phyloP scores from a whole-genome alignment of 2,797 vertebrate species.

The Knipowitschia caucasica region DNA sequence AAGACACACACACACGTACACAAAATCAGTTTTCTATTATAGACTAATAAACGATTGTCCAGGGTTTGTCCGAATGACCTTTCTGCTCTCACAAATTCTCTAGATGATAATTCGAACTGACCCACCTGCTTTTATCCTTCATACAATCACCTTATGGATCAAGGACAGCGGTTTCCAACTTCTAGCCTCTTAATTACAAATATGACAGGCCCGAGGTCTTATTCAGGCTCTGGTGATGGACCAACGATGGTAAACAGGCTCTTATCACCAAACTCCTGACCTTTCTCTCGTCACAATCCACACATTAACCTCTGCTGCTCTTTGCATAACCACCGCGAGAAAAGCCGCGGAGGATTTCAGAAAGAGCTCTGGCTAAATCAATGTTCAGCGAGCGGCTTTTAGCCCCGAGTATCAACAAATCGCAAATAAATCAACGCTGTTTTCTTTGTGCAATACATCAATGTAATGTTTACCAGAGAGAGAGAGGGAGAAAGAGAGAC shows the following conservation, averaged over 20 bases:
- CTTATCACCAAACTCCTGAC: conserved; percentile 49
- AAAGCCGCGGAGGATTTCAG: conserved; percentile 28
- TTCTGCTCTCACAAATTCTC: conserved; percentile 2
- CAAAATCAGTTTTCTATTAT: background rate
- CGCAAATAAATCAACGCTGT: conserved; percentile 12
- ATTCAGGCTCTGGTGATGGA: conserved; percentile 40
- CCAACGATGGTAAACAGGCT: conserved; percentile 15
- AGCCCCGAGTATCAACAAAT: conserved; percentile 16
- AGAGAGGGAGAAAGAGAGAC: too few relatives aligned
- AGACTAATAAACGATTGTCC: background rate
- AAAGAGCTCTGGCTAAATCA: conserved; percentile 9
- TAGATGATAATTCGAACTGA: background rate
- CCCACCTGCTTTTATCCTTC: background rate
- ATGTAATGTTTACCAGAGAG: conserved; percentile 2
- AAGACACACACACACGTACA: background rate
- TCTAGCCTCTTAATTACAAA: conserved; percentile 45
- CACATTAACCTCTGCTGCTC: conserved; percentile 11
- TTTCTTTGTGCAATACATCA: background rate
- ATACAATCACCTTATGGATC: background rate
- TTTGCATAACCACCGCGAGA: conserved; percentile 14
- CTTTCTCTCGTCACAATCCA: conserved; percentile 38
- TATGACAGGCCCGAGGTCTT: conserved; percentile 31
- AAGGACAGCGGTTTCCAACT: background rate
- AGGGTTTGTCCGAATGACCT: background rate
- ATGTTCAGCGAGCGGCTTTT: conserved; percentile 17